Base-by-base conservation (phyloP, 2,113 vertebrate species). In the Hippoglossus stenolepis region DNA sequence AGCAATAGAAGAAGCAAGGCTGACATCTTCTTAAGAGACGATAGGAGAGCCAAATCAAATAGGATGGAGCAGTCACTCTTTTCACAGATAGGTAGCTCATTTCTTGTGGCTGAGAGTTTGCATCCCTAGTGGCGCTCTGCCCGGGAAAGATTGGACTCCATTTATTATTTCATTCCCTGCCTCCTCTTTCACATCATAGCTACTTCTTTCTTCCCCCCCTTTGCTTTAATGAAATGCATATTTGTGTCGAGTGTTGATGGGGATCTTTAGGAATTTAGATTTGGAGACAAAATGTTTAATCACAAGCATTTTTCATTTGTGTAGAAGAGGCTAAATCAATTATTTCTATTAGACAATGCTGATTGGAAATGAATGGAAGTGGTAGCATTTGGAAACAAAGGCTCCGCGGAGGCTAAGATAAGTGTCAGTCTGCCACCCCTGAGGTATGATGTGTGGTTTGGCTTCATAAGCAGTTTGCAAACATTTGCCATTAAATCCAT, bases 261-360 rank as follows among this genome's bases (percentile, higher is more conserved):
- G 90, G 94, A 97, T 98, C 96, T 96, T 89, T 15, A 47, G 78
- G 90, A 96, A 96, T 97, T 98, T 90, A 95, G 95, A 96, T 97
- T 96, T 96, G 93, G 92, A 95, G 96, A 97, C 95, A 95, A 96
- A 95, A 95, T 94, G 94, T 95, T 96, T 96, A 97, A 98, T 98
- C 96, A 95, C 94, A 94, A 92, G 93, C 90, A 92, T 93, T 94
- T 95, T 94, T 92, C 86, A 88, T 91, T 89, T 91, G 88, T 80
- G 79, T 76, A 62, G 66, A 80, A 73, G 88, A 87, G 87, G 89
- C 88, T 77, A 87, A 94, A 94, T 95, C 93, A 94, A 95, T 95
- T 95, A 94, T 94, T 93, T 93, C 91, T 90, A 91, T 94, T 91
- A 93, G 86, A 92, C 93, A 92, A 93, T 93, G 90, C 85, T 91